These are phyloP conservation scores for Cotesia typhae DNA, from an alignment of 1,140 invertebrate species.

Conservation along the genomic window DNA sequence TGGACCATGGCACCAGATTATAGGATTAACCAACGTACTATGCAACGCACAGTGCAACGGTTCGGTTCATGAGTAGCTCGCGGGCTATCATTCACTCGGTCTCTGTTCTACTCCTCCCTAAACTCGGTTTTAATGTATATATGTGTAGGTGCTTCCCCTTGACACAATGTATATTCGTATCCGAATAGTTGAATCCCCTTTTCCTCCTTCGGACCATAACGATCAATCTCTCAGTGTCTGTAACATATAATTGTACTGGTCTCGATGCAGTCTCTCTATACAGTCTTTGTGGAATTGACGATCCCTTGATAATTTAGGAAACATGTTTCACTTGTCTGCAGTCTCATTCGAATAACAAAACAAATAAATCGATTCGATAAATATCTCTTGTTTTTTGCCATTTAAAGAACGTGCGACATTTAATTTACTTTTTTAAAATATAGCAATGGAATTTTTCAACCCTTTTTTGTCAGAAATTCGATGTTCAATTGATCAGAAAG, in stretches of 20 bases:
- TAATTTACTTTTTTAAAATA: no score
- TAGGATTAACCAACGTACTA: constrained; percentile 52
- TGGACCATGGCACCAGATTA: constrained; percentile 51
- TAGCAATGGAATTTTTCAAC: no score
- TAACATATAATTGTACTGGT: constrained; percentile 4
- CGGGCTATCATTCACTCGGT: constrained; percentile 45
- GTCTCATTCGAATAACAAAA: not conserved
- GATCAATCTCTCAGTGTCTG: constrained; percentile 7
- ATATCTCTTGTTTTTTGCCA: no score
- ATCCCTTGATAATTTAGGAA: not conserved
- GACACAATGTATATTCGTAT: constrained; percentile 2
- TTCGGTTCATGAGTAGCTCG: constrained; percentile 30
- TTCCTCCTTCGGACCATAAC: not conserved
- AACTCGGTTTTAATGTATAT: not conserved
- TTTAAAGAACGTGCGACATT: no score
- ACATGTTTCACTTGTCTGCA: no score
- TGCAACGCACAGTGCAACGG: constrained; percentile 33
- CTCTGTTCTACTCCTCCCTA: constrained; percentile 17
- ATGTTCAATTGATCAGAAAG: no score
- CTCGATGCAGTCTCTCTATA: not conserved
- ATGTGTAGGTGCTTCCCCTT: not conserved
- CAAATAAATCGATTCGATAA: not conserved
- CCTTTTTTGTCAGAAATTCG: no score
- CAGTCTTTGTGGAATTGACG: not conserved
- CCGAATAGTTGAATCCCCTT: not conserved